Evolutionary conservation across 1,140 invertebrate species (phyloP).

Genomic region (Drosophila melanica): DNA sequence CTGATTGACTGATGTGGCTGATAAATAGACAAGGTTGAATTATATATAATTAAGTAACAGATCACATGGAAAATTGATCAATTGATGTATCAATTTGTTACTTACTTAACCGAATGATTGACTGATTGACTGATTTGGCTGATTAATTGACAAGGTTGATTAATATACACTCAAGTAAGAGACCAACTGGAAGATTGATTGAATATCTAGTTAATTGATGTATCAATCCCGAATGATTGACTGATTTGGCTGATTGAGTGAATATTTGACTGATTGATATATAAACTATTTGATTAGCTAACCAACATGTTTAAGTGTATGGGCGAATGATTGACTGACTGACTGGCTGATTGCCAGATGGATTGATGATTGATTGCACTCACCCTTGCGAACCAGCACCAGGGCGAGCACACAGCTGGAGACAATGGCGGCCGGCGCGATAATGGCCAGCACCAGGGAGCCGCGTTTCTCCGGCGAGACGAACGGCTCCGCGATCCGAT

Average conservation of each 20-base stretch:
- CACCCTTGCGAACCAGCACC: constrained; percentile 84
- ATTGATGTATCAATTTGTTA: neutral
- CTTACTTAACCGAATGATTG: neutral
- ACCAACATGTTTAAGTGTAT: neutral
- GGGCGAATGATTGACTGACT: neutral
- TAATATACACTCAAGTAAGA: neutral
- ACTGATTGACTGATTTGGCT: neutral
- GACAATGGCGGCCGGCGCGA: constrained; percentile 85
- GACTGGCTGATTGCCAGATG: too few relatives aligned
- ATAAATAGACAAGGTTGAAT: neutral
- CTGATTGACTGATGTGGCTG: neutral
- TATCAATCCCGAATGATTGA: neutral
- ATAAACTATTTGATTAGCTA: neutral
- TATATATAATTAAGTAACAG: neutral
- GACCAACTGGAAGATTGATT: neutral
- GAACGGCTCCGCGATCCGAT: constrained; percentile 84
- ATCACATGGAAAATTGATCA: neutral
- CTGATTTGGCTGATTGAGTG: neutral
- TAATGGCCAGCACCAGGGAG: constrained; percentile 85
- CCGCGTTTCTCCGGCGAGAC: constrained; percentile 79
- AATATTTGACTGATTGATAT: neutral
- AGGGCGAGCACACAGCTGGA: constrained; percentile 83
- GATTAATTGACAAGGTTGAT: neutral
- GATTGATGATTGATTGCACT: neutral
- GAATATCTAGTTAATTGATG: constrained; percentile 1